Evolutionary conservation across 35 echinoderm and acorn worm species (phyloP).

Genomic region (Hemicentrotus pulcherrimus): DNA sequence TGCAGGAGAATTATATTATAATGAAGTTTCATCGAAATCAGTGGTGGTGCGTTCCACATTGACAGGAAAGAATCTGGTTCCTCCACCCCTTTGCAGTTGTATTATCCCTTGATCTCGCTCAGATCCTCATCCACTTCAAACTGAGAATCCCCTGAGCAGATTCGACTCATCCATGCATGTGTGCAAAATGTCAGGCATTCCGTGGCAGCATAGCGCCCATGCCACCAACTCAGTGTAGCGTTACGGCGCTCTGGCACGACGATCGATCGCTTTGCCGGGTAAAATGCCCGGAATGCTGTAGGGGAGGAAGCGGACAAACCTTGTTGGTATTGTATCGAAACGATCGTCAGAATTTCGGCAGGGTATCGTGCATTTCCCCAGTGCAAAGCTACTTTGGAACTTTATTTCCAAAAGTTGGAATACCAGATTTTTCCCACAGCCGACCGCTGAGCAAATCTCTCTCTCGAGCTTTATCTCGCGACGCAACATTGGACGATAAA

Average conservation of each 20-base stretch:
- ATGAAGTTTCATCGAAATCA: too few species aligned
- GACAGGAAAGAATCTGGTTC: not conserved
- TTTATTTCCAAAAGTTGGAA: not conserved
- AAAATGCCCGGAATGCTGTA: conserved; percentile 33
- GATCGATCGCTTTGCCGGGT: conserved; percentile 14
- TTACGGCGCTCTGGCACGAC: not conserved
- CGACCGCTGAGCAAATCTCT: not conserved
- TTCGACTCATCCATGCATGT: not conserved
- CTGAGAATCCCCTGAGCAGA: not conserved
- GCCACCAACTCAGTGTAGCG: conserved; percentile 39
- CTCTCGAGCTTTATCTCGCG: not conserved
- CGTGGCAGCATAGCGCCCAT: conserved; percentile 33
- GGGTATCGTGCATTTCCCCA: not conserved
- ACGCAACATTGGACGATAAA: not conserved
- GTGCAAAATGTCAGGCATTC: conserved; percentile 48
- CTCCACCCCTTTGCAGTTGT: not conserved
- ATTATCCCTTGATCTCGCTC: not conserved
- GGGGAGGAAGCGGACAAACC: not conserved
- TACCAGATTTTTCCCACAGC: not conserved
- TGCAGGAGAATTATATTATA: too few species aligned
- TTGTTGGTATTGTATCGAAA: not conserved
- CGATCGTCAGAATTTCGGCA: not conserved
- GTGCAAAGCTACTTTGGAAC: not conserved
- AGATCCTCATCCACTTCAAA: not conserved
- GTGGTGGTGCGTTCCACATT: too few species aligned